These are phyloP conservation scores for Macrotus californicus DNA, from an alignment of 2,113 vertebrate species.

Conservation along the genomic window DNA sequence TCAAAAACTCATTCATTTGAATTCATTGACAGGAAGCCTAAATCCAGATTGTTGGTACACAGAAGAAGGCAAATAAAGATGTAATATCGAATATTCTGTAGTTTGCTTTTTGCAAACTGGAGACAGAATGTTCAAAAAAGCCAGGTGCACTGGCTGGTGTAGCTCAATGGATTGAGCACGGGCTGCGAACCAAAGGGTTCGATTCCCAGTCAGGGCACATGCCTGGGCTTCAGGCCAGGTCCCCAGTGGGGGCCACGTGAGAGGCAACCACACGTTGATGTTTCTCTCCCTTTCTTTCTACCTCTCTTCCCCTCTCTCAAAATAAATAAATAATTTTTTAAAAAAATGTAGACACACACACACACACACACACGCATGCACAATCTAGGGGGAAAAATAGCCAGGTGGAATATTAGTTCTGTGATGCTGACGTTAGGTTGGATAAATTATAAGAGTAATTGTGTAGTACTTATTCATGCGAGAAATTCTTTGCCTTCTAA, in stretches of 20 bases:
- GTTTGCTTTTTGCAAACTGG: constrained; percentile 29
- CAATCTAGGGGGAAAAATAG: neutral
- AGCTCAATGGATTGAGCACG: no score
- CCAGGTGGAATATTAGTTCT: constrained; percentile 23
- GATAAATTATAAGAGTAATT: constrained; percentile 51
- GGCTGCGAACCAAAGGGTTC: no score
- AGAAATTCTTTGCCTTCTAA: constrained; percentile 50
- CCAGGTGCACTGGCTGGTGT: neutral
- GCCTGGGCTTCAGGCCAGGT: no score
- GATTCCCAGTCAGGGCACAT: no score
- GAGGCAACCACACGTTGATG: no score
- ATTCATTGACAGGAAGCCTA: neutral
- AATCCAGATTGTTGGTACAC: neutral
- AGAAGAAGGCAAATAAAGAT: constrained; percentile 22
- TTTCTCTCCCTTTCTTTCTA: no score
- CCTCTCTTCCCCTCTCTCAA: no score
- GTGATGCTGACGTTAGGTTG: constrained; percentile 32
- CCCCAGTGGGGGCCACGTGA: no score
- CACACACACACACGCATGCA: no score
- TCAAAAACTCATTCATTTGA: neutral
- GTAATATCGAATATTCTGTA: neutral
- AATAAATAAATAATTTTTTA: no score
- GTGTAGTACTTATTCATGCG: constrained; percentile 13
- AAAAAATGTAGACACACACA: no score
- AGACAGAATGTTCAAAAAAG: constrained; percentile 18